These are phyloP conservation scores for Acrocephalus scirpaceus DNA, from an alignment of 2,797 vertebrate genomes.

Conservation along the genomic window DNA sequence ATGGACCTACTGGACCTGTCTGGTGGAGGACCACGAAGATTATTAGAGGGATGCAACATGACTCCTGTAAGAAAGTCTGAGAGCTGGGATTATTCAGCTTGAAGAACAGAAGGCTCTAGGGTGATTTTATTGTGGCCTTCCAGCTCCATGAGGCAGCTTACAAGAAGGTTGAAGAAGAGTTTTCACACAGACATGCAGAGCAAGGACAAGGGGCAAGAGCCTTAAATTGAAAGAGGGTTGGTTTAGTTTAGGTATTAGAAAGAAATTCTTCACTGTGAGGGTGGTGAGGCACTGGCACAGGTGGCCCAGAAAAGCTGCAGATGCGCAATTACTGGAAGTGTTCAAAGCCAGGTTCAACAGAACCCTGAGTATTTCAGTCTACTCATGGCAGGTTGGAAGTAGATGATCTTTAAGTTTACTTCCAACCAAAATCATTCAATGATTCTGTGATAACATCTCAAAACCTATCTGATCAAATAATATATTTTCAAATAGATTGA, in stretches of 20 bases:
- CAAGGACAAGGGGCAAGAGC: background rate
- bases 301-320: accelerated
- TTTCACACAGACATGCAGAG: background rate
- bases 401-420: background rate
- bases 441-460: background rate
- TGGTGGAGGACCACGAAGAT: background rate
- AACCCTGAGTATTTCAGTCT: background rate
- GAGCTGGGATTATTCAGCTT: background rate
- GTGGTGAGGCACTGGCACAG: background rate
- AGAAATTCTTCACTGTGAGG: background rate
- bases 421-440: background rate
- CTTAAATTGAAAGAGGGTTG: background rate
- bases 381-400: background rate
- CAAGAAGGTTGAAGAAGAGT: background rate
- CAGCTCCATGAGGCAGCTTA: background rate
- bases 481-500: background rate
- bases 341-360: background rate
- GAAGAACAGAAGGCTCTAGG: background rate
- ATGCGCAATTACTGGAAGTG: accelerated
- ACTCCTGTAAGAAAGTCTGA: background rate
- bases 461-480: background rate
- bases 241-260: background rate
- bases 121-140: background rate
- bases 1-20: background rate
- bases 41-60: background rate